These are phyloP conservation scores for Microcaecilia unicolor DNA, from an alignment of 2,797 vertebrate species.

Conservation along the genomic window DNA sequence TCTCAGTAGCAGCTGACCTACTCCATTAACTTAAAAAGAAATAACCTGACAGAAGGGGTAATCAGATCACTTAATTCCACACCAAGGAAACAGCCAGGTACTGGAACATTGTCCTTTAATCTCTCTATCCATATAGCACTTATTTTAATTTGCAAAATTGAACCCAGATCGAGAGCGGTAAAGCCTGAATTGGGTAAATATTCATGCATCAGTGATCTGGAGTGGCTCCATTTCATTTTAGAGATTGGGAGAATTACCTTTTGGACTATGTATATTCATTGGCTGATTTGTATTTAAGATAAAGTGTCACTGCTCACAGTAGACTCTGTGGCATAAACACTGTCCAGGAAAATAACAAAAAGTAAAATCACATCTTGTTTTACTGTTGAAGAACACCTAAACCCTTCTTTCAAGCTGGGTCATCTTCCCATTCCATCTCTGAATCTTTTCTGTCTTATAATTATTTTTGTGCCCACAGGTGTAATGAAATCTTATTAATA, in stretches of 20 bases:
- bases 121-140: conserved; percentile 62
- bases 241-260: conserved; percentile 69
- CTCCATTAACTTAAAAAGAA: conserved; percentile 36
- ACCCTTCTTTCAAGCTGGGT: too few relatives aligned
- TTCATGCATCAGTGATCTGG: conserved; percentile 64
- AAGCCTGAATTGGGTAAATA: conserved; percentile 67
- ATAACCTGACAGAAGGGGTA: conserved; percentile 42
- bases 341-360: too few relatives aligned
- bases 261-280: conserved; percentile 66
- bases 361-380: too few relatives aligned
- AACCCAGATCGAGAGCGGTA: conserved; percentile 63
- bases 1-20: conserved; percentile 41
- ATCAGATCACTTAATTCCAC: conserved; percentile 44
- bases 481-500: too few relatives aligned
- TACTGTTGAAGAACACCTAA: too few relatives aligned
- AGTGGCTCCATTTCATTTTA: conserved; percentile 59
- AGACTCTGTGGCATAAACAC: conserved; percentile 44
- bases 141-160: conserved; percentile 78
- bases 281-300: conserved; percentile 66
- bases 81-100: conserved; percentile 47
- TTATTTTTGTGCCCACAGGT: too few relatives aligned
- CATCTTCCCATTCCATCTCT: too few relatives aligned
- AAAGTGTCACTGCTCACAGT: conserved; percentile 47
- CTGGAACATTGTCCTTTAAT: conserved; percentile 57
- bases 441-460: too few relatives aligned